These are phyloP conservation scores for Spodoptera littoralis DNA, from an alignment of 2,888 invertebrate genomes.

Conservation along the genomic window DNA sequence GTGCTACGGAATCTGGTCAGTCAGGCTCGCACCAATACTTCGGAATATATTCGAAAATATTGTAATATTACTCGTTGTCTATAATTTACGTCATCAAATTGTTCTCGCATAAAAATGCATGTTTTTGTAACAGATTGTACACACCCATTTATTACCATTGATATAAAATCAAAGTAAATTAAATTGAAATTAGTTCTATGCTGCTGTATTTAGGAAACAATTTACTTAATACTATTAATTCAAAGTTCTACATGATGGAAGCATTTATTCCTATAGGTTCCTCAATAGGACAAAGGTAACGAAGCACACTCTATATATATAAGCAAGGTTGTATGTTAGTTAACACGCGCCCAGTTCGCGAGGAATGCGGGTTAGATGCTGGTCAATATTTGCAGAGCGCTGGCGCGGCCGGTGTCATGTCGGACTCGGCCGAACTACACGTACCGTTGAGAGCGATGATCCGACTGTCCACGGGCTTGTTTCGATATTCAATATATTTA, in stretches of 20 bases:
- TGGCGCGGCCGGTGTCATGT: neutral
- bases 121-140: too few relatives aligned
- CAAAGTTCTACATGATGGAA: too few relatives aligned
- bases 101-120: too few relatives aligned
- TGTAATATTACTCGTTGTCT: slow-evolving; percentile 11
- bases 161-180: too few relatives aligned
- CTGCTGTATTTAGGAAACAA: too few relatives aligned
- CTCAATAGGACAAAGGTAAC: slow-evolving; percentile 2
- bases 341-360: slow-evolving; percentile 28
- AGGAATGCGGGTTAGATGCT: slow-evolving; percentile 24
- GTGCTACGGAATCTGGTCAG: slow-evolving; percentile 11
- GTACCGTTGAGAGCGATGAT: slow-evolving; percentile 39
- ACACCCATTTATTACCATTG: too few relatives aligned
- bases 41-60: slow-evolving; percentile 2
- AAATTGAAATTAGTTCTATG: too few relatives aligned
- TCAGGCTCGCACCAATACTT: slow-evolving; percentile 1
- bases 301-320: slow-evolving; percentile 1
- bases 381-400: slow-evolving; percentile 39
- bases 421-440: slow-evolving; percentile 1
- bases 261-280: neutral
- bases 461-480: slow-evolving; percentile 6
- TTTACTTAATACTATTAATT: too few relatives aligned
- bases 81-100: slow-evolving; percentile 7
- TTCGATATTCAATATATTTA: neutral
- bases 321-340: slow-evolving; percentile 1